Percentiles rank a stretch among this genome's conserved stretches.
These are phyloP conservation scores for Bedellia somnulentella DNA, from an alignment of 2,888 invertebrate species.

Conservation along the genomic window DNA sequence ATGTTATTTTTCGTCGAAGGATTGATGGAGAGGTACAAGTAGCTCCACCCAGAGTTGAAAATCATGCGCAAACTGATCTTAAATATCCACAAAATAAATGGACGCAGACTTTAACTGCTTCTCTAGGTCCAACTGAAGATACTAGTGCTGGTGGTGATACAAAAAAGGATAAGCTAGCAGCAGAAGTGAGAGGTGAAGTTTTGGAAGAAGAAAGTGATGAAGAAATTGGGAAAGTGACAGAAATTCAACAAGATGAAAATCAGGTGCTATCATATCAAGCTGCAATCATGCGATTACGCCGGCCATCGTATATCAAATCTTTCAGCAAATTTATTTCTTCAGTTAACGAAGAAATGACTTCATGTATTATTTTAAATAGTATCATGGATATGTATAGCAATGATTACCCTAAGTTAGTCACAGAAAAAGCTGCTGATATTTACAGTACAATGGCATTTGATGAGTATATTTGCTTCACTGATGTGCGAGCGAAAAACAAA, in stretches of 20 bases:
- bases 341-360: conserved; percentile 26
- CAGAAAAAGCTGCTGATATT: conserved; percentile 23
- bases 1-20: conserved; percentile 57
- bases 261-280: conserved; percentile 25
- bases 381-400: conserved; percentile 65
- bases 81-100: conserved; percentile 69
- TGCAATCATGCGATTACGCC: conserved; percentile 29
- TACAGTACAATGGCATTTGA: conserved; percentile 38
- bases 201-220: no score
- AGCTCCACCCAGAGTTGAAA: conserved; percentile 38
- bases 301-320: conserved; percentile 34
- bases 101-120: conserved; percentile 64
- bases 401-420: conserved; percentile 59
- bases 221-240: conserved; percentile 10
- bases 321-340: conserved; percentile 26
- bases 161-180: no score
- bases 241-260: conserved; percentile 6
- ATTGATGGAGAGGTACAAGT: conserved; percentile 64
- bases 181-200: no score
- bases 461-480: conserved; percentile 67
- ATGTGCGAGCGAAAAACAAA: conserved; percentile 67
- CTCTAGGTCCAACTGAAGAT: conserved; percentile 20
- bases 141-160: conserved; percentile 12
- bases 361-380: conserved; percentile 41
- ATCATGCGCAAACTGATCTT: conserved; percentile 67